Evolutionary conservation across 2,113 vertebrate genomes (phyloP).

Genomic region (Ginglymostoma cirratum): DNA sequence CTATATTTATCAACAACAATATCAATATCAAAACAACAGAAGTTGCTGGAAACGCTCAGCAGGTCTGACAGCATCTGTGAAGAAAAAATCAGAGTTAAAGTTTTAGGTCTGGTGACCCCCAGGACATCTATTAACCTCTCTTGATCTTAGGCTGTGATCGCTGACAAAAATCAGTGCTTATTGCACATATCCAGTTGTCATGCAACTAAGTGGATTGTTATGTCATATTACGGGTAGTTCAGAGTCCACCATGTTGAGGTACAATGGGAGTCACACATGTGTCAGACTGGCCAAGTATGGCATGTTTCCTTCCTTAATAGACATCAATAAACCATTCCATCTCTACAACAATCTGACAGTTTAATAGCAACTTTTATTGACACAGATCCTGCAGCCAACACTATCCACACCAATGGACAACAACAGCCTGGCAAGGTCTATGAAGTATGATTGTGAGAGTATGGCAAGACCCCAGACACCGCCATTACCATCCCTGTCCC

Average conservation of each 20-base stretch:
- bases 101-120: no score
- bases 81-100: no score
- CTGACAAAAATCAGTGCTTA: neutral
- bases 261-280: neutral
- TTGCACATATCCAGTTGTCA: neutral
- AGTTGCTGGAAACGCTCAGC: no score
- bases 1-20: no score
- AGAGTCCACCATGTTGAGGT: neutral
- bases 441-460: no score
- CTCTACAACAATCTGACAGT: neutral
- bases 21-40: no score
- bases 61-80: no score
- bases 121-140: neutral
- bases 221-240: neutral
- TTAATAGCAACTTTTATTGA: neutral
- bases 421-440: neutral
- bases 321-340: neutral
- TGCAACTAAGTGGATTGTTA: neutral
- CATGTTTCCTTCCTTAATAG: neutral
- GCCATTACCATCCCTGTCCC: no score
- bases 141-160: neutral
- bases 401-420: neutral
- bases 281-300: neutral
- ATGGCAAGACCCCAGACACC: no score
- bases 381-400: neutral